Base-by-base conservation (phyloP, 2,797 vertebrate genomes). In the Phrynocephalus guinanensis region DNA sequence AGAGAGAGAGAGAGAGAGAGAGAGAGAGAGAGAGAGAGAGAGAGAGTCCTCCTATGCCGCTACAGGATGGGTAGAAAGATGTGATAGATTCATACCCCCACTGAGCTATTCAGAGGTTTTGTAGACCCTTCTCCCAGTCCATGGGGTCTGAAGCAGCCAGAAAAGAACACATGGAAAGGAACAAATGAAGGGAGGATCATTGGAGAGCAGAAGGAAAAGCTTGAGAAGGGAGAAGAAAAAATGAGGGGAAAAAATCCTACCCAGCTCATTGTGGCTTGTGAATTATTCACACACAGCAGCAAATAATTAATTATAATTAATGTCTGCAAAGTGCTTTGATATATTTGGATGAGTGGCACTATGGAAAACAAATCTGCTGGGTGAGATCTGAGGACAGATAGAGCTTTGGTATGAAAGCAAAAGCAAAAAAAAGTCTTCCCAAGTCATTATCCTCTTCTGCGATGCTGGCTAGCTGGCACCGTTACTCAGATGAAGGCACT, bases 321-420 rank as follows among this genome's bases (percentile, higher is more conserved):
- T 13, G 0, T 91, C 89, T 92, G 8, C 90, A 92, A 95, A 90
- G 88, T 79, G 89, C 94, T 95, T 95, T 94, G 92, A 94, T 96
- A 94, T 92, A 93, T 91, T 95, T 80, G 90, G 90, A 93, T 93
- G 92, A 95, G 92, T 90, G 91, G 66, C 89, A 44, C 83, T 89
- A 60, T 77, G 85, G 91, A 92, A 96, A 96, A 92, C 92, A 86
- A 91, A 95, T 93, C 93, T 87, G 38, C 90, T 95, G 93, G 90
- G 94, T 75, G 90, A 94, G 94, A 96, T 95, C 80, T 79, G 91
- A 95, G 94, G 94, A 94, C 93, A 94, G 92, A 93, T 93, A 92
- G 94, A 92, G 86, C 88, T 93, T 84, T 82, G 91, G 72, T 67
- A 93, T 92, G 91, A 95, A 96, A 89, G 70, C 77, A 87, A 92